These are phyloP conservation scores for Psettodes erumei DNA, from an alignment of 2,113 vertebrate species.

Conservation along the genomic window DNA sequence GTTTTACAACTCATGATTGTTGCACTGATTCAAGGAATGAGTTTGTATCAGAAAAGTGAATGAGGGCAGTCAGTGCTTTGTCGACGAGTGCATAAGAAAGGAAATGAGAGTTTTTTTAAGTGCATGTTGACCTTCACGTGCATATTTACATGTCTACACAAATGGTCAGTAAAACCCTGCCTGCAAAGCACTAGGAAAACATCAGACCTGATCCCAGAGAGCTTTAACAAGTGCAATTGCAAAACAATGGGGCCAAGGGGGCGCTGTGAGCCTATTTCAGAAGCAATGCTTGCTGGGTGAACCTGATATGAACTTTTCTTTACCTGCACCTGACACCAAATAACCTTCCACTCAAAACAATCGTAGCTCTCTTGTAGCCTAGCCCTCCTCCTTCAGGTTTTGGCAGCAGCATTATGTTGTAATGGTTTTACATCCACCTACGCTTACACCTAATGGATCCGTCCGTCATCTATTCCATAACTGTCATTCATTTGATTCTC, in stretches of 20 bases:
- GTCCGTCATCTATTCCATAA: constrained; percentile 61
- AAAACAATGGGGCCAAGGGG: constrained; percentile 49
- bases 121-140: constrained; percentile 3
- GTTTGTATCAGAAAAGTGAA: not conserved
- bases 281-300: constrained; percentile 30
- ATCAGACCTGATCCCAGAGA: constrained; percentile 38
- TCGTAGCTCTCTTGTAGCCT: constrained; percentile 30
- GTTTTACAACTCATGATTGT: not conserved
- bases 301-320: constrained; percentile 51
- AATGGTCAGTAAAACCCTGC: constrained; percentile 7
- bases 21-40: not conserved
- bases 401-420: constrained; percentile 42
- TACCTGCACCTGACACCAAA: constrained; percentile 61
- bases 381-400: constrained; percentile 43
- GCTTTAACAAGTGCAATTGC: constrained; percentile 70
- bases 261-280: constrained; percentile 29
- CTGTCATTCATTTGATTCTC: constrained; percentile 49
- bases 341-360: constrained; percentile 44
- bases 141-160: constrained; percentile 15
- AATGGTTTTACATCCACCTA: constrained; percentile 45
- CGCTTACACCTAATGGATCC: constrained; percentile 59
- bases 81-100: not conserved
- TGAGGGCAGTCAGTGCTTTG: not conserved
- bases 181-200: constrained; percentile 3
- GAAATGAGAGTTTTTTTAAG: not conserved